Percentiles rank a stretch among this genome's conserved stretches.
Evolutionary conservation across 2,113 vertebrate genomes (phyloP).

Genomic region (Willisornis vidua): DNA sequence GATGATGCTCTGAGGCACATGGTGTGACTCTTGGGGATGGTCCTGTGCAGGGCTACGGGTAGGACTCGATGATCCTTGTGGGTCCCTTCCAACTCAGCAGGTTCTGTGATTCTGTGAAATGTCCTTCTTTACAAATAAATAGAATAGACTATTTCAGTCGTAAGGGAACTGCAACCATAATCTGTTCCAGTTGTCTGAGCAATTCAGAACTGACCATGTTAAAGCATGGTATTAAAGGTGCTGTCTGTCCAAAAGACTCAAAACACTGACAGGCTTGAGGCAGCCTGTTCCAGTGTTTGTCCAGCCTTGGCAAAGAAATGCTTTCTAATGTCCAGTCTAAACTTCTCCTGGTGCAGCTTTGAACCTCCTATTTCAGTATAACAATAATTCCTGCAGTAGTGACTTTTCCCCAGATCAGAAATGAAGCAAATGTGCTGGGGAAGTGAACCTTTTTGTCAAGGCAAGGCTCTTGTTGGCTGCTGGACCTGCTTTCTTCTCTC

Average conservation of each 20-base stretch:
- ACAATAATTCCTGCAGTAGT: background rate
- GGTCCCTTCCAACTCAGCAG: background rate
- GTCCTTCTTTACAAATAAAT: background rate
- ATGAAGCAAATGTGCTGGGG: background rate
- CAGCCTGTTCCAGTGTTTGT: background rate
- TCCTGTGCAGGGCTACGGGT: background rate
- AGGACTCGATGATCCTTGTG: too few relatives aligned
- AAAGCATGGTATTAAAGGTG: background rate
- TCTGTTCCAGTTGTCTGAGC: background rate
- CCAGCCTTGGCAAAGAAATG: background rate
- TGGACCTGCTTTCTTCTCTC: too few relatives aligned
- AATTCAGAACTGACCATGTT: background rate
- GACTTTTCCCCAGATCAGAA: too few relatives aligned
- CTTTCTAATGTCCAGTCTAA: background rate
- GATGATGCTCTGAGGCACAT: background rate
- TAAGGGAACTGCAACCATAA: too few relatives aligned
- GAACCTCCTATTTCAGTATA: background rate
- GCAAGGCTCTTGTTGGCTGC: background rate
- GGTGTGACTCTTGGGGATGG: background rate
- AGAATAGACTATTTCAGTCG: too few relatives aligned
- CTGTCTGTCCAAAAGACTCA: too few relatives aligned
- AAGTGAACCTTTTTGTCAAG: background rate
- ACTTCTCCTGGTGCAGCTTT: background rate
- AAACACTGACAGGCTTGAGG: too few relatives aligned
- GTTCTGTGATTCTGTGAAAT: background rate